Evolutionary conservation across 2,113 vertebrate genomes (phyloP).

Genomic region (Mormyrus lacerda): DNA sequence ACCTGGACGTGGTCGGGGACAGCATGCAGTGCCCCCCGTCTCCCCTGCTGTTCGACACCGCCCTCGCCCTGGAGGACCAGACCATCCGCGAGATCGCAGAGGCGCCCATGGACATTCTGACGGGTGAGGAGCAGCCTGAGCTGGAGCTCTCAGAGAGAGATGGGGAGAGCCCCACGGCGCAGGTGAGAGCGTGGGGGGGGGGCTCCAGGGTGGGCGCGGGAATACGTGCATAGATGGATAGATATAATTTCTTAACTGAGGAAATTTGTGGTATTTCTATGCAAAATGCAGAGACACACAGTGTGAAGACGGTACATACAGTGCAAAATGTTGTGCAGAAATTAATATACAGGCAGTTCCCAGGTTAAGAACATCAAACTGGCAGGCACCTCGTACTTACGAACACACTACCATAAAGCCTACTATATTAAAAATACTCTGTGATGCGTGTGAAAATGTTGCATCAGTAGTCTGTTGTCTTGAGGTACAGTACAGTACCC

Average conservation of each 20-base stretch:
- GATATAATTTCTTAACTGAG: background rate
- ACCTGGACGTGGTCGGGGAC: constrained; percentile 91
- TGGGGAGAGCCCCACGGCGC: constrained; percentile 46
- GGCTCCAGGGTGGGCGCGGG: background rate
- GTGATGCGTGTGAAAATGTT: background rate
- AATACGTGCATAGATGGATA: background rate
- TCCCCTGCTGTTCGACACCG: constrained; percentile 86
- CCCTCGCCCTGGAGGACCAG: constrained; percentile 73
- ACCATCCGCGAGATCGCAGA: constrained; percentile 73
- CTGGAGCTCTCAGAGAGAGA: constrained; percentile 57
- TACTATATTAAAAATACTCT: background rate
- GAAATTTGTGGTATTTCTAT: background rate
- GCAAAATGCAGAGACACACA: background rate
- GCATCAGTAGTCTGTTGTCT: background rate
- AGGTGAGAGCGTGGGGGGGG: constrained; percentile 40
- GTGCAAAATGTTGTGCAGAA: background rate
- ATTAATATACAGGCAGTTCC: background rate
- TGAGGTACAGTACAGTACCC: background rate
- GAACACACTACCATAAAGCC: background rate
- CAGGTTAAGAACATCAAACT: background rate
- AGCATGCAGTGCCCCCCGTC: constrained; percentile 87
- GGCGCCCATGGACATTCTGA: constrained; percentile 73
- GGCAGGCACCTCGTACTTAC: background rate
- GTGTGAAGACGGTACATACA: background rate
- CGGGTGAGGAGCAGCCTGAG: constrained; percentile 56